Percentiles rank a stretch among this genome's conserved stretches.
Conservation (phyloP, 2,888 invertebrate species). For the Cantharis flavilabris region DNA sequence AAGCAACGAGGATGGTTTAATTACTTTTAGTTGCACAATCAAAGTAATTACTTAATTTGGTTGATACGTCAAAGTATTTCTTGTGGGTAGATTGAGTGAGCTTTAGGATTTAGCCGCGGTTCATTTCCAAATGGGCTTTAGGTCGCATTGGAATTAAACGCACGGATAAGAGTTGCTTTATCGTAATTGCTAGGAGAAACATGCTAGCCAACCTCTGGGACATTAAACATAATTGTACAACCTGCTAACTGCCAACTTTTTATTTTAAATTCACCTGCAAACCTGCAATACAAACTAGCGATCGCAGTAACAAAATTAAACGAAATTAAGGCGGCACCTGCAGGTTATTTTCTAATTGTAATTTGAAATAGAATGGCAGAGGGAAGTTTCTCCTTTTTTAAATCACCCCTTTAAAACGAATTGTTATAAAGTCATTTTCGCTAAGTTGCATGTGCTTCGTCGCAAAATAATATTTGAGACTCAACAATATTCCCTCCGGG, state of each 20-base stretch:
- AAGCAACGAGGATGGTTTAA: background rate
- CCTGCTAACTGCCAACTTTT: conserved; percentile 24
- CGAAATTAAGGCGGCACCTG: background rate
- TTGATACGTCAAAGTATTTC: conserved; percentile 24
- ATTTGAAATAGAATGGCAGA: background rate
- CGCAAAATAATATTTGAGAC: conserved; percentile 5
- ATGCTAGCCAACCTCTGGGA: background rate
- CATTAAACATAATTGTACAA: conserved; percentile 24
- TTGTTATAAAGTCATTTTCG: background rate
- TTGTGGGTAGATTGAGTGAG: conserved; percentile 13
- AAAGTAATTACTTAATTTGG: conserved; percentile 33
- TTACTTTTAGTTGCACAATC: conserved; percentile 18
- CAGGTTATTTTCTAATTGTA: background rate
- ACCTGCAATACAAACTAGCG: background rate
- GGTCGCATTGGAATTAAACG: conserved; percentile 31
- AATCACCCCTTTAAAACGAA: background rate
- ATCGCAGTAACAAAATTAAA: background rate
- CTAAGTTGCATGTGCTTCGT: background rate
- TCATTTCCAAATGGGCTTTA: conserved; percentile 35
- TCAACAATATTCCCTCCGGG: conserved; percentile 34
- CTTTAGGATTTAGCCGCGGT: conserved; percentile 30
- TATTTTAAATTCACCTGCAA: conserved; percentile 8
- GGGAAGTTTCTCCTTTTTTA: background rate
- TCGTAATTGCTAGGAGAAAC: conserved; percentile 30
- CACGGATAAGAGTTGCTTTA: conserved; percentile 36